phyloP scores from a whole-genome alignment of 2,797 vertebrate genomes.

The Danio jaintianensis region DNA sequence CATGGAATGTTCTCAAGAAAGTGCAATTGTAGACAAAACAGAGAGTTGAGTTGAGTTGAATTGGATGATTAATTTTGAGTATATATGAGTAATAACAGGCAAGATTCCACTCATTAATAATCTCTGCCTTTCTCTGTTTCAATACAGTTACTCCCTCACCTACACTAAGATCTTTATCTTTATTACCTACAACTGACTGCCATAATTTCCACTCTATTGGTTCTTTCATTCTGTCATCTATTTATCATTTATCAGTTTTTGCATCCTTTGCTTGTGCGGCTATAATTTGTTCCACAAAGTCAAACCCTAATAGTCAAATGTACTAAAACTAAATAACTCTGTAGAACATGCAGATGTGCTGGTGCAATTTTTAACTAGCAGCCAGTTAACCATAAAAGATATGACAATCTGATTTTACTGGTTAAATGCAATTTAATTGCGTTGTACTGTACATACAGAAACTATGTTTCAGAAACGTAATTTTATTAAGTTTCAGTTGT shows the following conservation, averaged over 20 bases:
- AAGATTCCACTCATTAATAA: constrained; percentile 5
- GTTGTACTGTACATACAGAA: no score
- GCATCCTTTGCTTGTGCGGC: background rate
- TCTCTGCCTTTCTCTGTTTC: constrained; percentile 1
- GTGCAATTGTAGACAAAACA: background rate
- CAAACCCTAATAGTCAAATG: no score
- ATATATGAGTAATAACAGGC: background rate
- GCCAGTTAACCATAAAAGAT: no score
- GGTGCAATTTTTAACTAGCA: no score
- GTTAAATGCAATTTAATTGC: no score
- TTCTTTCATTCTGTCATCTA: background rate
- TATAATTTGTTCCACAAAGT: background rate
- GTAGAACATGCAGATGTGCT: no score
- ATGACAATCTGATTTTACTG: no score
- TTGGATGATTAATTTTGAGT: background rate
- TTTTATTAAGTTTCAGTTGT: no score
- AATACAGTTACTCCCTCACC: background rate
- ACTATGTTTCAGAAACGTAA: no score
- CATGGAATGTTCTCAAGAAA: background rate
- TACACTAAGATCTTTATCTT: background rate
- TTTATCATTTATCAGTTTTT: background rate
- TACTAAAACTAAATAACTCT: no score
- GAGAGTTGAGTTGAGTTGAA: background rate
- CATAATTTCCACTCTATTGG: background rate
- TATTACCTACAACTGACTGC: background rate